These are phyloP conservation scores for Bombus huntii DNA, from an alignment of 1,140 invertebrate genomes.

Conservation along the genomic window DNA sequence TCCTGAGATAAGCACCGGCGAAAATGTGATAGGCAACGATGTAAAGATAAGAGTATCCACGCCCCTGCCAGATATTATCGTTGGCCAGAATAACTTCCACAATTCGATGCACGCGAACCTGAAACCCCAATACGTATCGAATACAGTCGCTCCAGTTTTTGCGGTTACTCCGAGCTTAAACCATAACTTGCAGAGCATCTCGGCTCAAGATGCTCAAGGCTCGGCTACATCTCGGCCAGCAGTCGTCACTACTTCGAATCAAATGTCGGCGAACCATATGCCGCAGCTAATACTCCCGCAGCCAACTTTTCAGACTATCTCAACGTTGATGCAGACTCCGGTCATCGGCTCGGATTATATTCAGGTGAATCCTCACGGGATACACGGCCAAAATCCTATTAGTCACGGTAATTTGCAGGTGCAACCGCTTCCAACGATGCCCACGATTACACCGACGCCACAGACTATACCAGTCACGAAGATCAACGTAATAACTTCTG, in stretches of 20 bases:
- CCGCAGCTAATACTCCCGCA: constrained; percentile 73
- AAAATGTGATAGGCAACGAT: constrained; percentile 49
- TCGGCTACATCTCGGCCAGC: constrained; percentile 62
- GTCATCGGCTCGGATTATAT: constrained; percentile 59
- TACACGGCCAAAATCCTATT: constrained; percentile 68
- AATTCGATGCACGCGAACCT: constrained; percentile 72
- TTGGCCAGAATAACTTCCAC: constrained; percentile 76
- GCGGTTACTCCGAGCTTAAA: constrained; percentile 65
- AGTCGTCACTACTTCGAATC: constrained; percentile 57
- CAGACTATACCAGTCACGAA: constrained; percentile 33
- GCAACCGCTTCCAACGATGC: constrained; percentile 34
- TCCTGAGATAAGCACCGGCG: constrained; percentile 66
- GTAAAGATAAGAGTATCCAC: constrained; percentile 49
- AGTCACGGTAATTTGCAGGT: constrained; percentile 45
- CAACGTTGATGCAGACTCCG: constrained; percentile 67
- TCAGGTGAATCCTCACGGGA: constrained; percentile 67
- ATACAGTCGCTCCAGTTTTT: constrained; percentile 73
- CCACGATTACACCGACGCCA: constrained; percentile 43
- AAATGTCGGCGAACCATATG: constrained; percentile 41
- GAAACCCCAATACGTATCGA: constrained; percentile 71
- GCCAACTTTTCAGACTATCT: constrained; percentile 70
- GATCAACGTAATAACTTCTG: constrained; percentile 27
- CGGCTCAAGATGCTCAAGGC: constrained; percentile 49
- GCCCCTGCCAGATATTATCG: constrained; percentile 75
- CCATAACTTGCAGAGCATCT: constrained; percentile 52